Percentiles rank a stretch among this genome's conserved stretches.
Conservation (phyloP, 1,140 invertebrate species). For the Solen grandis region DNA sequence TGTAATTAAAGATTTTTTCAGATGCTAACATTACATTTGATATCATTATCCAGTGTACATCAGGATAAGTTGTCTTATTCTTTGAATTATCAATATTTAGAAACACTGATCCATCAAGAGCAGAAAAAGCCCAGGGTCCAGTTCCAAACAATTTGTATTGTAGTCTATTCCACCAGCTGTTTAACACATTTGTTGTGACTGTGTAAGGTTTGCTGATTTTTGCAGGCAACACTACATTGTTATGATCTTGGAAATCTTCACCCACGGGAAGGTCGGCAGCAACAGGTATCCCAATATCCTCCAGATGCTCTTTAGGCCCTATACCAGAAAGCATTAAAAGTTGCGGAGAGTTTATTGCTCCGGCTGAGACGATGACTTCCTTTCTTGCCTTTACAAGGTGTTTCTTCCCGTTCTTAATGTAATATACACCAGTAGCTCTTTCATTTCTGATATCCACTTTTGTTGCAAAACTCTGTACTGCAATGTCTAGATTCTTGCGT, state of each 20-base stretch:
- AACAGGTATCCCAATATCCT: conserved; percentile 40
- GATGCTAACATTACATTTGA: neutral
- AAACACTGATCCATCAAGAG: conserved; percentile 23
- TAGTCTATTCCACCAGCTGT: neutral
- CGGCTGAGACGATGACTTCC: conserved; percentile 72
- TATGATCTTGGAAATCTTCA: conserved; percentile 15
- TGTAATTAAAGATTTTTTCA: neutral
- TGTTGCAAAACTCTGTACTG: neutral
- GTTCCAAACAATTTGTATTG: neutral
- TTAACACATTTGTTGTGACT: neutral
- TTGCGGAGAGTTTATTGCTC: too few species aligned
- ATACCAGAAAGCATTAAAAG: too few species aligned
- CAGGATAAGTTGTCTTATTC: neutral
- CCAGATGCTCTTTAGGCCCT: conserved; percentile 61
- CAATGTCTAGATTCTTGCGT: neutral
- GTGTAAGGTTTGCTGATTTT: conserved; percentile 10
- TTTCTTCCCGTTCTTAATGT: neutral
- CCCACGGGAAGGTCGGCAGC: conserved; percentile 19
- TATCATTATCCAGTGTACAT: conserved; percentile 4
- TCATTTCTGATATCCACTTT: neutral
- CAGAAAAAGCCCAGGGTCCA: neutral
- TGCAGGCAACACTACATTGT: neutral
- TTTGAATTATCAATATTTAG: conserved; percentile 1
- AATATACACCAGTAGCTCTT: neutral
- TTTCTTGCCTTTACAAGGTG: neutral